A percentile compares a stretch with the other conserved stretches of the same genome.
These are phyloP conservation scores for Melitaea cinxia DNA, from an alignment of 1,140 invertebrate species.

Conservation along the genomic window DNA sequence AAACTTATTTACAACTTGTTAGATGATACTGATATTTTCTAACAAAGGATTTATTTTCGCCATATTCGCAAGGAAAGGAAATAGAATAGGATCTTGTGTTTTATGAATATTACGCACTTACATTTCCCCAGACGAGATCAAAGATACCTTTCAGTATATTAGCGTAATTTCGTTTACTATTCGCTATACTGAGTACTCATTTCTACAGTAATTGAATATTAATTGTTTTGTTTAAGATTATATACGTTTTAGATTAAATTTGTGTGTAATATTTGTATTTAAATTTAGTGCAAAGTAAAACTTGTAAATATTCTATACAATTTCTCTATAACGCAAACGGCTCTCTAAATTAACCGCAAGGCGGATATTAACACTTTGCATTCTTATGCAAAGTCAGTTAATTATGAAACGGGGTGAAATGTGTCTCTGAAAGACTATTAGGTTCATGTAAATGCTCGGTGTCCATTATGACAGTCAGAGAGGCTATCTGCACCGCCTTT, in stretches of 20 bases:
- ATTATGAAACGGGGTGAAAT: conserved; percentile 27
- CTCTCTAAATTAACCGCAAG: neutral
- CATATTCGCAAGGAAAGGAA: neutral
- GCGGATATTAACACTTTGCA: conserved; percentile 22
- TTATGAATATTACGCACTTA: conserved; percentile 6
- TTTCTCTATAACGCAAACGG: neutral
- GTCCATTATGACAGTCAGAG: neutral
- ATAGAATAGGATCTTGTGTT: neutral
- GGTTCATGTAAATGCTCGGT: neutral
- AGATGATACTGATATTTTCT: neutral
- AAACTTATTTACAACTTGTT: too few relatives aligned
- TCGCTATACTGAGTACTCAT: neutral
- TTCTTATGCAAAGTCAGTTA: conserved; percentile 20
- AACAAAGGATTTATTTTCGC: neutral
- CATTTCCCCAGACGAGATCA: conserved; percentile 1
- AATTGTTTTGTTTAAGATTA: neutral
- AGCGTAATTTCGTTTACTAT: neutral
- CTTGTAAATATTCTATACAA: neutral
- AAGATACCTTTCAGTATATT: neutral
- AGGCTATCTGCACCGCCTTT: too few relatives aligned
- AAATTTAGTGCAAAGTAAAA: too few relatives aligned
- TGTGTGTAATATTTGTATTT: too few relatives aligned
- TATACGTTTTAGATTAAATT: too few relatives aligned
- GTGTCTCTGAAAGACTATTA: conserved; percentile 8
- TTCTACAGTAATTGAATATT: neutral